A percentile compares a stretch with the other conserved stretches of the same genome.
These are phyloP conservation scores for Ardeotis arabs DNA, from an alignment of 2,113 vertebrate species.

Conservation along the genomic window DNA sequence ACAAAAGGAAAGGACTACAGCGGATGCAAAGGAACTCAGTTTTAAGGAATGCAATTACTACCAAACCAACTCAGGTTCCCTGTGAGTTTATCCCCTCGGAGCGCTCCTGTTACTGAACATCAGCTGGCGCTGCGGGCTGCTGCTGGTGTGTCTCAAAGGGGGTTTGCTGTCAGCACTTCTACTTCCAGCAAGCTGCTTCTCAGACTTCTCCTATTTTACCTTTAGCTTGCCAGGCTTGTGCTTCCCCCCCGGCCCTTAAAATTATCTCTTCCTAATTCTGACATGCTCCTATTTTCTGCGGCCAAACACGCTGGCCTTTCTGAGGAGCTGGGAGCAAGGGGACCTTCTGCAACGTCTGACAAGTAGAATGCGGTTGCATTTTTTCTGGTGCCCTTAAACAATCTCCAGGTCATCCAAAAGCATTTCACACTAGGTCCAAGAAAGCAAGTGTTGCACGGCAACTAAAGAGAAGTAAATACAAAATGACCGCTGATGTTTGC, in stretches of 20 bases:
- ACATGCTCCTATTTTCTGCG: fast-evolving
- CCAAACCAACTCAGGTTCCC: background rate
- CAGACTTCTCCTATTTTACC: background rate
- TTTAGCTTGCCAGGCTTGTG: background rate
- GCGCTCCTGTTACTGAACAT: background rate
- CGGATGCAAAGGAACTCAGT: background rate
- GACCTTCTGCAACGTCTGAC: background rate
- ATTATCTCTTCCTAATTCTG: background rate
- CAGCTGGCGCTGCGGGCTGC: background rate
- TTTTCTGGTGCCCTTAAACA: background rate
- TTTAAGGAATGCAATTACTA: background rate
- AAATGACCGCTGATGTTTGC: background rate
- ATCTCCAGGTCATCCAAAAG: background rate
- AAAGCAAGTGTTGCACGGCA: background rate
- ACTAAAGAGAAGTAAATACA: background rate
- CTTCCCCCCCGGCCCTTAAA: background rate
- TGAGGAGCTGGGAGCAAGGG: background rate
- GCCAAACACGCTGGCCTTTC: background rate
- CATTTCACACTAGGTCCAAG: background rate
- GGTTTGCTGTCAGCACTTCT: background rate
- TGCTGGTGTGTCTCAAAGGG: background rate
- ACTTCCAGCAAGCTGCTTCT: background rate
- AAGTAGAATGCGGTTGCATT: background rate
- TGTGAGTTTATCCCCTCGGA: background rate
- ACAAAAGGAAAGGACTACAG: background rate